Conservation (phyloP, 2,797 vertebrate species). For the Typhlichthys subterraneus region DNA sequence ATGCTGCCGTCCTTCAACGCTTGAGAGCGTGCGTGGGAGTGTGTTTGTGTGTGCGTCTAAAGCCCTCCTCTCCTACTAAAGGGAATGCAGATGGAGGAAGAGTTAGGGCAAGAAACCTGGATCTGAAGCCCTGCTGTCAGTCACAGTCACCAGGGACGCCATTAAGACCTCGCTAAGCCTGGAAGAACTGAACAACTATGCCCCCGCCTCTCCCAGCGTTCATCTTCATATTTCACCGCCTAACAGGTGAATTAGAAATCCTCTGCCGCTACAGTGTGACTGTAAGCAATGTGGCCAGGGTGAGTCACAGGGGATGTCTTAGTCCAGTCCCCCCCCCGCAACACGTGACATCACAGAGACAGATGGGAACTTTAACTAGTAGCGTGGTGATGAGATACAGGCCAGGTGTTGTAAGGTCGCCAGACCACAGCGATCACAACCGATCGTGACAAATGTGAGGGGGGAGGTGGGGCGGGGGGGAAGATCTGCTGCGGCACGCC, state of each 20-base stretch:
- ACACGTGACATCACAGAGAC: slow-evolving; percentile 31
- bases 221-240: slow-evolving; percentile 15
- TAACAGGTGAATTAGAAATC: slow-evolving; percentile 51
- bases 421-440: slow-evolving; percentile 31
- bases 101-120: slow-evolving; percentile 21
- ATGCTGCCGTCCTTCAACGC: slow-evolving; percentile 4
- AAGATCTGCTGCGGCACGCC: slow-evolving; percentile 10
- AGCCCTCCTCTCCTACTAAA: slow-evolving; percentile 16
- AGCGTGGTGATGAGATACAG: slow-evolving; percentile 49
- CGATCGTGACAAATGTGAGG: slow-evolving; percentile 47
- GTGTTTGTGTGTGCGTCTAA: neutral
- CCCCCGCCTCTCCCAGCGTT: slow-evolving; percentile 26
- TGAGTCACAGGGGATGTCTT: too few species aligned
- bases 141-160: slow-evolving; percentile 41
- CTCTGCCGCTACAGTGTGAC: slow-evolving; percentile 27
- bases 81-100: slow-evolving; percentile 21
- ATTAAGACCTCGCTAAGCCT: slow-evolving; percentile 51
- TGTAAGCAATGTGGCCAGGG: slow-evolving; percentile 8
- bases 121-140: slow-evolving; percentile 28
- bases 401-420: slow-evolving; percentile 28
- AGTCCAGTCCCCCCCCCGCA: neutral
- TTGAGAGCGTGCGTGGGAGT: slow-evolving; percentile 2
- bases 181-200: slow-evolving; percentile 37
- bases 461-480: slow-evolving; percentile 7
- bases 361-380: slow-evolving; percentile 18